Percentiles rank a stretch among this genome's conserved stretches.
Evolutionary conservation across 2,888 invertebrate genomes (phyloP).

Genomic region (Eueremaeus valkanovi): DNA sequence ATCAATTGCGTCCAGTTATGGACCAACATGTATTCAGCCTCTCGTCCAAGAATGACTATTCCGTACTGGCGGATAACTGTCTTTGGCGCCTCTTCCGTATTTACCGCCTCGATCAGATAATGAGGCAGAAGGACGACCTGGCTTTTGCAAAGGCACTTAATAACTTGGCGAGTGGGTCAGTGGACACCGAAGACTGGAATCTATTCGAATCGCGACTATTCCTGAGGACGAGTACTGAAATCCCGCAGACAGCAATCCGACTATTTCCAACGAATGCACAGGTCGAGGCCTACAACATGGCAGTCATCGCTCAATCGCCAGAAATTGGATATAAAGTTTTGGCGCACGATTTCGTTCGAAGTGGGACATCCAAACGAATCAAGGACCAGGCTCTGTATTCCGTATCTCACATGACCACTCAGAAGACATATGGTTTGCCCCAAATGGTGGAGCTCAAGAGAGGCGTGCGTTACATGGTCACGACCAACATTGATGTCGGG

Average conservation of each 20-base stretch:
- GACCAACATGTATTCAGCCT: slow-evolving; percentile 28
- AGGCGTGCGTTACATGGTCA: slow-evolving; percentile 44
- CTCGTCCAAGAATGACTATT: neutral
- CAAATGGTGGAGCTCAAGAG: neutral
- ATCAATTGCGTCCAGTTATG: slow-evolving; percentile 25
- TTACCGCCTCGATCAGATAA: slow-evolving; percentile 43
- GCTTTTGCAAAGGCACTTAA: slow-evolving; percentile 44
- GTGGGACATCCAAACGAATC: neutral
- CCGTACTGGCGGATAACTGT: slow-evolving; percentile 5
- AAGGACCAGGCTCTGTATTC: neutral
- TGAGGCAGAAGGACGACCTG: slow-evolving; percentile 44
- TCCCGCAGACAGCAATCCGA: neutral
- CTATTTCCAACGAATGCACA: neutral
- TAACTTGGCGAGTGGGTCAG: slow-evolving; percentile 41
- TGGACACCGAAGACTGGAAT: neutral
- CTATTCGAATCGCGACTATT: neutral
- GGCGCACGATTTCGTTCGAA: neutral
- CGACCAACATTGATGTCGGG: slow-evolving; percentile 43
- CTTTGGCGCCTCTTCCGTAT: neutral
- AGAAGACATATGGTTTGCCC: neutral
- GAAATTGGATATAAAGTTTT: neutral
- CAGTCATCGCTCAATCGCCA: neutral
- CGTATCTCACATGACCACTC: neutral
- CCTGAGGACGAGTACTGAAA: neutral
- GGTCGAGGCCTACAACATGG: neutral